Evolutionary conservation across 2,888 invertebrate genomes (phyloP).

Genomic region (Sesia bembeciformis): DNA sequence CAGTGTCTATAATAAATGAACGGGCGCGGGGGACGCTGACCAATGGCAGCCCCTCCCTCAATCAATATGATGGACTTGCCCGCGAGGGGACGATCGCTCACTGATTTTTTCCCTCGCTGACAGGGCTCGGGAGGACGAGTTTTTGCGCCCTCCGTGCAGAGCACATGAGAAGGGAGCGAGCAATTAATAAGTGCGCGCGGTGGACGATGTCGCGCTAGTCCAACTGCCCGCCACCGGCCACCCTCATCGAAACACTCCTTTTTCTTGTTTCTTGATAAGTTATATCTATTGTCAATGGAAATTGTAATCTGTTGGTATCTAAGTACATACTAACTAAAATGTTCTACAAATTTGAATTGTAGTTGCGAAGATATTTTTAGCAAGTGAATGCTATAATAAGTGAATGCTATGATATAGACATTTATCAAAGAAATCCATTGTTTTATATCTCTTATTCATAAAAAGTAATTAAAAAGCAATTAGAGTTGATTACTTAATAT

Average conservation of each 20-base stretch:
- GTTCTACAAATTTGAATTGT: too few species aligned
- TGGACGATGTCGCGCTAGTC: slow-evolving; percentile 17
- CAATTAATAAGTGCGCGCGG: slow-evolving; percentile 67
- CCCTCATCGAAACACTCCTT: too few species aligned
- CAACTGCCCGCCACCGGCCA: not conserved
- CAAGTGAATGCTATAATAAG: too few species aligned
- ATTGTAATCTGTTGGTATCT: too few species aligned
- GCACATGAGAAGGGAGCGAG: slow-evolving; percentile 54
- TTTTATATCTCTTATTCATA: slow-evolving; percentile 23
- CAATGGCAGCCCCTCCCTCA: slow-evolving; percentile 74
- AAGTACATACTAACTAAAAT: too few species aligned
- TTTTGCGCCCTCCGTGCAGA: slow-evolving; percentile 63
- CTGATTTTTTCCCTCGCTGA: slow-evolving; percentile 75
- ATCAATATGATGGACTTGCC: slow-evolving; percentile 75
- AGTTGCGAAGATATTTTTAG: too few species aligned
- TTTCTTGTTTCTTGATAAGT: too few species aligned
- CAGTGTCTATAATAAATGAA: slow-evolving; percentile 76
- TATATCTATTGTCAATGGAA: too few species aligned
- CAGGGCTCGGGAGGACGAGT: slow-evolving; percentile 70
- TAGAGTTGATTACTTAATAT: slow-evolving; percentile 62
- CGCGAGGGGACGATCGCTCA: slow-evolving; percentile 75
- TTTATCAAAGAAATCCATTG: too few species aligned
- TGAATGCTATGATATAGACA: too few species aligned
- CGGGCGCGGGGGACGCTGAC: slow-evolving; percentile 70
- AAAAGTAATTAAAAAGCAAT: slow-evolving; percentile 72